These are phyloP conservation scores for Zaprionus lachaisei DNA, from an alignment of 1,140 invertebrate genomes.

Conservation along the genomic window DNA sequence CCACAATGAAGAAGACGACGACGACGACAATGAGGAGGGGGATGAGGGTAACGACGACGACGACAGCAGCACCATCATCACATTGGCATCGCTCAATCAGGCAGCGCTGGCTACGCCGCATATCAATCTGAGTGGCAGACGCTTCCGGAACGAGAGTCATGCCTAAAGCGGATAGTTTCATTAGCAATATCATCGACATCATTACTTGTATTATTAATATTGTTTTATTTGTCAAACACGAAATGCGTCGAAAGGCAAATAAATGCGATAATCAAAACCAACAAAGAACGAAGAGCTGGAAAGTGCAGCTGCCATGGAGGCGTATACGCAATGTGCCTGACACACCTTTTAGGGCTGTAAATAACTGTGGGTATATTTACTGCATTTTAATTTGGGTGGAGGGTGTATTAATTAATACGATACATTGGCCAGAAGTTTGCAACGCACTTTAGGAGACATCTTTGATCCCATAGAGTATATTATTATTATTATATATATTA, in stretches of 20 bases:
- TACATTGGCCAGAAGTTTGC: too few species aligned
- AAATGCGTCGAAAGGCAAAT: conserved; percentile 68
- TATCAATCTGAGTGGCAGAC: conserved; percentile 31
- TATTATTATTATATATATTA: too few species aligned
- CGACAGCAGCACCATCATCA: background rate
- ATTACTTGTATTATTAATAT: conserved; percentile 33
- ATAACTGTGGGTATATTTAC: background rate
- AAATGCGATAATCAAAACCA: conserved; percentile 75
- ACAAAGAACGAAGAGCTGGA: background rate
- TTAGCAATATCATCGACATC: background rate
- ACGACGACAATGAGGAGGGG: background rate
- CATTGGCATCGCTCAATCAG: background rate
- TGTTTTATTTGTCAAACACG: conserved; percentile 52
- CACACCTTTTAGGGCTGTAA: background rate
- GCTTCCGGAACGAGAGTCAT: conserved; percentile 55
- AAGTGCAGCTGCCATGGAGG: background rate
- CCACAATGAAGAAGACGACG: background rate
- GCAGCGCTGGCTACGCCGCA: background rate
- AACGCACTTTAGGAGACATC: too few species aligned
- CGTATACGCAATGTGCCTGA: background rate
- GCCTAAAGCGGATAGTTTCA: conserved; percentile 32
- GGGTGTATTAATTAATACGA: too few species aligned
- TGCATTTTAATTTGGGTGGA: too few species aligned
- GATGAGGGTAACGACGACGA: background rate
- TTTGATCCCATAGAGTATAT: too few species aligned